Evolutionary conservation across 2,888 invertebrate genomes (phyloP).

Genomic region (Anodontia alba): DNA sequence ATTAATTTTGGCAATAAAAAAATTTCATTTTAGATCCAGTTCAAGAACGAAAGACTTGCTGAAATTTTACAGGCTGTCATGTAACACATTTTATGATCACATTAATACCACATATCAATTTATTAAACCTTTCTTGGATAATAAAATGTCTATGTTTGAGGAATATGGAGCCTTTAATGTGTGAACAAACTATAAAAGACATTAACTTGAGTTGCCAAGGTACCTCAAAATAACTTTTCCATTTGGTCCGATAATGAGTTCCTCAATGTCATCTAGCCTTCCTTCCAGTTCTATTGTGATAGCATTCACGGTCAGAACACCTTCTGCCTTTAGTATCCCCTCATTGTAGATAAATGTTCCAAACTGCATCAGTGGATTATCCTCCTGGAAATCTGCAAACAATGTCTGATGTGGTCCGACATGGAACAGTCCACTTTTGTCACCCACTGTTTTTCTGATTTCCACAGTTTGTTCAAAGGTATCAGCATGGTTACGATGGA

Average conservation of each 20-base stretch:
- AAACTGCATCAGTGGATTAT: constrained; percentile 73
- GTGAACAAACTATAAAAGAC: no score
- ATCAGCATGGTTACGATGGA: constrained; percentile 66
- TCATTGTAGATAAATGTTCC: constrained; percentile 69
- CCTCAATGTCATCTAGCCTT: constrained; percentile 63
- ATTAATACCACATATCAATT: no score
- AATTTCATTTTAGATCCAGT: no score
- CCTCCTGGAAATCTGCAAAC: constrained; percentile 63
- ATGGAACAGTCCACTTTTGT: constrained; percentile 23
- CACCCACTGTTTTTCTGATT: constrained; percentile 66
- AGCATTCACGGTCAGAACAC: constrained; percentile 63
- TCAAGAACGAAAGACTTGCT: no score
- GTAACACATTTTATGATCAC: no score
- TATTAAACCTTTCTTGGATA: no score
- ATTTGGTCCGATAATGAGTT: constrained; percentile 69
- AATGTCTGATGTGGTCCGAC: constrained; percentile 68
- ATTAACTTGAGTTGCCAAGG: no score
- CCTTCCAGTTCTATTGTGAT: constrained; percentile 71
- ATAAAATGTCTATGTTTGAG: no score
- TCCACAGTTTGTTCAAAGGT: constrained; percentile 65
- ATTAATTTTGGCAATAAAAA: no score
- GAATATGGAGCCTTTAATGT: no score
- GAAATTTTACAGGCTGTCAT: no score
- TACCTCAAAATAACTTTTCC: constrained; percentile 72
- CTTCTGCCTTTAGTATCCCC: constrained; percentile 63